These are phyloP conservation scores for Onthophagus sagittarius DNA, from an alignment of 2,888 invertebrate species.

Conservation along the genomic window DNA sequence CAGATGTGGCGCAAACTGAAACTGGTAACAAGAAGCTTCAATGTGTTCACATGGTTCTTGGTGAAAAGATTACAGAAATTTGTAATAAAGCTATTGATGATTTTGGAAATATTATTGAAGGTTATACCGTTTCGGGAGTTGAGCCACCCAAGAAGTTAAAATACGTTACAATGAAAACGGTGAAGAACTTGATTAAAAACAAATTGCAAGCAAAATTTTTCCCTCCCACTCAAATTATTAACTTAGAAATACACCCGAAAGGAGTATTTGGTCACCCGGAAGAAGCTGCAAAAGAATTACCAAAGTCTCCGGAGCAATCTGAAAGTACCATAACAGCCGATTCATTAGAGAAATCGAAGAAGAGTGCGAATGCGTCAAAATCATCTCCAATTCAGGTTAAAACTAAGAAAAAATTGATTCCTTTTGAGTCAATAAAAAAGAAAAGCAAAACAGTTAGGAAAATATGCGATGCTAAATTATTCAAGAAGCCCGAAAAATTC, in stretches of 20 bases:
- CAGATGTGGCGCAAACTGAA: constrained; percentile 14
- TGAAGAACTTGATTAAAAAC: neutral
- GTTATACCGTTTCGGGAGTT: constrained; percentile 32
- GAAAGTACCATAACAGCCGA: neutral
- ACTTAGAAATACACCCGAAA: constrained; percentile 9
- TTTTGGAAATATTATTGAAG: constrained; percentile 19
- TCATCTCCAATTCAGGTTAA: constrained; percentile 4
- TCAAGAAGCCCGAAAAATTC: neutral
- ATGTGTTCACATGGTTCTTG: constrained; percentile 9
- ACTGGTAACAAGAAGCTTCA: neutral
- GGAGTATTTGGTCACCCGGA: neutral
- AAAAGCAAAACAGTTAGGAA: constrained; percentile 1
- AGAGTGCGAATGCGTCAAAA: neutral
- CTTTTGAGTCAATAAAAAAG: neutral
- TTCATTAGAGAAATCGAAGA: neutral
- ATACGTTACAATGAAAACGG: neutral
- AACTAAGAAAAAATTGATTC: neutral
- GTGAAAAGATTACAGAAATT: constrained; percentile 30
- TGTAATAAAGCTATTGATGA: constrained; percentile 26
- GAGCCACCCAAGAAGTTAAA: constrained; percentile 29
- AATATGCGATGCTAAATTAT: neutral
- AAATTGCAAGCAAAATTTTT: constrained; percentile 16
- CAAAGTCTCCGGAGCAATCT: too few relatives aligned
- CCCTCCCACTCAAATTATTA: constrained; percentile 16
- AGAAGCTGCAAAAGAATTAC: neutral